These are phyloP conservation scores for Dichetophora obliterata DNA, from an alignment of 2,888 invertebrate genomes.

Conservation along the genomic window DNA sequence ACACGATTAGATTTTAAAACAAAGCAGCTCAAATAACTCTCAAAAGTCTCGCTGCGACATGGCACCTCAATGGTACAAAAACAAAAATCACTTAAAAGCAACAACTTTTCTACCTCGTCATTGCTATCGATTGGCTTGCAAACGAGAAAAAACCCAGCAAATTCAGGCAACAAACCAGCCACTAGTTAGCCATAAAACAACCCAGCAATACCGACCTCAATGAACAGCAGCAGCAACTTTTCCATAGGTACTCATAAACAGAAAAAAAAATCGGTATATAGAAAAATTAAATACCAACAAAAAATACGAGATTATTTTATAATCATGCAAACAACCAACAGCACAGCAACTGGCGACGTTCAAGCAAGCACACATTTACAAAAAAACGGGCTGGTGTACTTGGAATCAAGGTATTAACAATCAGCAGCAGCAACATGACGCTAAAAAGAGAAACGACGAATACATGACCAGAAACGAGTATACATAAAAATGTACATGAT, in stretches of 20 bases:
- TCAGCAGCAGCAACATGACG: conserved; percentile 10
- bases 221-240: neutral
- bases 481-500: conserved; percentile 10
- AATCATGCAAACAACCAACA: conserved; percentile 16
- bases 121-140: conserved; percentile 25
- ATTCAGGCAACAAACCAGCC: conserved; percentile 13
- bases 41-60: no score
- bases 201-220: neutral
- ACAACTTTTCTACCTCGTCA: conserved; percentile 18
- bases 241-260: conserved; percentile 17
- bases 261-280: neutral
- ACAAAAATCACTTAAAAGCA: conserved; percentile 3
- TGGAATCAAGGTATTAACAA: conserved; percentile 10
- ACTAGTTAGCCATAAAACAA: neutral
- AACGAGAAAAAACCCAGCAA: neutral
- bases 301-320: conserved; percentile 35
- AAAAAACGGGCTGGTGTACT: neutral
- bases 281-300: neutral
- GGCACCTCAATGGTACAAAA: neutral
- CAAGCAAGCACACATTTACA: neutral
- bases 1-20: conserved; percentile 5
- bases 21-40: neutral
- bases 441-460: conserved; percentile 29
- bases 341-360: conserved; percentile 2
- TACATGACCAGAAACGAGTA: conserved; percentile 23